Base-by-base conservation (phyloP, 1,140 invertebrate species). In the Coptotermes formosanus region DNA sequence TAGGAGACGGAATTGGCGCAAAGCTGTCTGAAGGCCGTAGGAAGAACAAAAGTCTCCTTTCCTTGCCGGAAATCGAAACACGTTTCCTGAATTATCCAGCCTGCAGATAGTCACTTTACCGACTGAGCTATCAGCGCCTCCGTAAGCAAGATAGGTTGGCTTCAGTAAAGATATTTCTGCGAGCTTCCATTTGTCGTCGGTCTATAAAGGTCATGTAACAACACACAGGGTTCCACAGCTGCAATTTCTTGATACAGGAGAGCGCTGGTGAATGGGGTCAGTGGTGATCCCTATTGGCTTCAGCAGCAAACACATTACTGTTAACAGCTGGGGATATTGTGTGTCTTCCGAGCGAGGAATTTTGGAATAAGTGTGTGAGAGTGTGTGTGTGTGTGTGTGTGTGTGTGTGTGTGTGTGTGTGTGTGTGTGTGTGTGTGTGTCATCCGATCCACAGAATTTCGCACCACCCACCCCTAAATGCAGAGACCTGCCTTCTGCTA, bases 251-350 rank as follows among this genome's bases (percentile, higher is more conserved):
- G 64, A 75, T 75, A 75, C 14, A 7, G 64, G 64, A 75, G n/a
- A 75, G n/a, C 64, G 3, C n/a, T 75, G 64, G 25, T 16, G 64
- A 0, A n/a, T 4, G 6, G 25, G 64, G 64, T 38, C 25, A n/a
- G 25, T 75, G 25, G 64, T 30, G n/a, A 6, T 30, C 64, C 64
- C 64, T 75, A 30, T 75, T 75, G 64, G 25, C 8, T 75, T 30
- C 64, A 75, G 14, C 64, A 75, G 25, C n/a, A 75, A 75, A 30
- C n/a, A 75, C 64, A 75, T 75, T 75, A 75, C 64, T 75, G 64
- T 75, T 75, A n/a, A 75, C 64, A 75, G 30, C 64, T 75, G 64
- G 64, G 64, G 64, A 25, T 75, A 75, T 75, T 75, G 64, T n/a
- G 25, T 75, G 64, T 30, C 64, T n/a, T n/a, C 64, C 64, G 64